phyloP scores from a whole-genome alignment of 2,113 vertebrate genomes.

The Meles meles region DNA sequence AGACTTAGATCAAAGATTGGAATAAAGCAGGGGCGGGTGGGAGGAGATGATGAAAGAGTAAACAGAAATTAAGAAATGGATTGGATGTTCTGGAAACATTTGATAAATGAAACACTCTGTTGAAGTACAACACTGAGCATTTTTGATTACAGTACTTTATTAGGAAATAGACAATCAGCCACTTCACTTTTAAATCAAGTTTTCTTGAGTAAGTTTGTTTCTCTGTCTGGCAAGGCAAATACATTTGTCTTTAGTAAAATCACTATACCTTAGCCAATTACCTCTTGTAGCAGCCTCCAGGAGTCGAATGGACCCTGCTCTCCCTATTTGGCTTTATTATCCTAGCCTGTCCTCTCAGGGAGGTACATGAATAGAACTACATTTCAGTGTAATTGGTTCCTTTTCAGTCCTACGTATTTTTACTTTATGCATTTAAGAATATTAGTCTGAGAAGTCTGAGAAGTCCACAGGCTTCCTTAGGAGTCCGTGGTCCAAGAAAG shows the following conservation, averaged over 20 bases:
- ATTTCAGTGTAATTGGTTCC: neutral
- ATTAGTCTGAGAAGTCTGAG: neutral
- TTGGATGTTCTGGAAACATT: conserved; percentile 66
- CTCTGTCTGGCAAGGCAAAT: neutral
- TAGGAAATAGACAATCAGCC: conserved; percentile 69
- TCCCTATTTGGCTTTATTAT: neutral
- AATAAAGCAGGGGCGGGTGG: conserved; percentile 45
- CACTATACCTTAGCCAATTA: neutral
- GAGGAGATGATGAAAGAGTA: conserved; percentile 64
- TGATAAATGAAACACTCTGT: conserved; percentile 70
- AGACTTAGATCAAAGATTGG: conserved; percentile 72
- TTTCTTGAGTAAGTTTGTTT: conserved; percentile 51
- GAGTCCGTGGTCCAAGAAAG: neutral
- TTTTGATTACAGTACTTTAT: conserved; percentile 73
- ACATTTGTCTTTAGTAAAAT: neutral
- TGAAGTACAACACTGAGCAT: conserved; percentile 69
- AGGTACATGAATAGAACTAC: neutral
- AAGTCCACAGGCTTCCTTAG: neutral
- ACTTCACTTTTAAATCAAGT: conserved; percentile 64
- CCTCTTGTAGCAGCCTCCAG: neutral
- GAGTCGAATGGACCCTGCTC: neutral
- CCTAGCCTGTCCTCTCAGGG: neutral
- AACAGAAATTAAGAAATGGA: conserved; percentile 74
- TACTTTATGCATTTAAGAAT: neutral
- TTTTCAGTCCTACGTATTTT: neutral